Base-by-base conservation (phyloP, 64 coral and sea anemone genomes). In the Anthopleura sola region DNA sequence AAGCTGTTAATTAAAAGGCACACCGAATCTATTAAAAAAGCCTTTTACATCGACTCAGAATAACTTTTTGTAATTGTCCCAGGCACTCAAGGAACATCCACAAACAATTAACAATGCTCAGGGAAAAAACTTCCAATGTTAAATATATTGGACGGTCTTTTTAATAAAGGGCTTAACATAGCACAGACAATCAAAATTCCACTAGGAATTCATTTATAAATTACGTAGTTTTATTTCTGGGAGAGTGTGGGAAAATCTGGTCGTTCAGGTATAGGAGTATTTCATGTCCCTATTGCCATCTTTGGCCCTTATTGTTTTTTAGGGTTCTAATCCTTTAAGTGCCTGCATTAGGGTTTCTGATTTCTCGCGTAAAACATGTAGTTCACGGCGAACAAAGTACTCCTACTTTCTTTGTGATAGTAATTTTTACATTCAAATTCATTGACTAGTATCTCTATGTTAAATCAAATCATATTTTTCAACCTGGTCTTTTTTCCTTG, bases 301-400 rank as follows among this genome's bases (percentile, higher is more conserved):
- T 71, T 71, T 15, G 9, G 76, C 3, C 47, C 39, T 38, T 26
- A 79, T 79, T 79, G 76, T 79, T n/a, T 6, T 44, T 8, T 10
- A 9, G 6, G 37, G 37, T 79, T 26, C 76, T 79, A 79, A 79
- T 79, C 76, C 76, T 47, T 79, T 79, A 79, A 79, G 76, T 79
- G 76, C 37, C 1, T 44, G 15, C 36, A 79, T 79, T 79, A 79
- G 47, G 76, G 76, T 79, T 79, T 79, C 76, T 79, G 36, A 33
- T 79, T 79, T 79, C 76, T 38, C 37, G 5, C 47, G 36, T 79
- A 79, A 79, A 46, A 76, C 37, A 53, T 53, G 50, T 53, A 53
- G 50, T 24, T 16, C 9, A 79, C 29, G 2, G 28, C 29, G 66
- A 32, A 14, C 8, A 71, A 71, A 71, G 58, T 62, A 71, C 10